Base-by-base conservation (phyloP, 2,888 invertebrate species). In the Biston stratarius region DNA sequence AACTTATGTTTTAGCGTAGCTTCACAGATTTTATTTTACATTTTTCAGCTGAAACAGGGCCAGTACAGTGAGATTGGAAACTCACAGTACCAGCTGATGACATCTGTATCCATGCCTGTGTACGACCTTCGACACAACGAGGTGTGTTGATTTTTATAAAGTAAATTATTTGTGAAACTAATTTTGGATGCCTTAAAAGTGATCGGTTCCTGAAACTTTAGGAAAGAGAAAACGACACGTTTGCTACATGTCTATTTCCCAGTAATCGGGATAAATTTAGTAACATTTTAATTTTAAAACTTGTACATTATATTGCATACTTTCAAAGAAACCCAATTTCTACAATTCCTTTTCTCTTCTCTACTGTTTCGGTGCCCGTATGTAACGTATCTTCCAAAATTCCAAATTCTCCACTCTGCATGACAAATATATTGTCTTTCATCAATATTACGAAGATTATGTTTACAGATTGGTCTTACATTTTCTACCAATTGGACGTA, bases 101-200 rank as follows among this genome's bases (percentile, higher is more conserved):
- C 98, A 12, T 98, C 99, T 8, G 97, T 99, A 14, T 97, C 98
- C 64, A 96, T 98, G 95, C 99, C 99, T 8, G 98, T 99, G 45
- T 98, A 98, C 86, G 98, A 99, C 92, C 95, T 96, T 76, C 96
- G 97, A 55, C 96, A 97, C 76, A 96, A 97, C 88, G 97, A 97
- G 95, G 97, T 97, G 95, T 95, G 96, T 81, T 74, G 61, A 56
- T 51, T 51, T 62, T 45, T 38, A n/a, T 55, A 53, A 36, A 14
- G 59, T 42, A 36, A 33, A 52, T 38, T 42, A 33, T 44, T 38
- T 9, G 24, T 64, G 14, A 11, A 62, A 63, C 47, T 49, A 33
- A 52, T 55, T 24, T 69, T 70, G 49, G 47, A 58, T 58, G 51
- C 68, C 72, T 72, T 62, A 58, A 66, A 65, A 60, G 34, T 48